Percentiles rank a stretch among this genome's conserved stretches.
Evolutionary conservation across 2,113 vertebrate species (phyloP).

Genomic region (Serinus canaria): DNA sequence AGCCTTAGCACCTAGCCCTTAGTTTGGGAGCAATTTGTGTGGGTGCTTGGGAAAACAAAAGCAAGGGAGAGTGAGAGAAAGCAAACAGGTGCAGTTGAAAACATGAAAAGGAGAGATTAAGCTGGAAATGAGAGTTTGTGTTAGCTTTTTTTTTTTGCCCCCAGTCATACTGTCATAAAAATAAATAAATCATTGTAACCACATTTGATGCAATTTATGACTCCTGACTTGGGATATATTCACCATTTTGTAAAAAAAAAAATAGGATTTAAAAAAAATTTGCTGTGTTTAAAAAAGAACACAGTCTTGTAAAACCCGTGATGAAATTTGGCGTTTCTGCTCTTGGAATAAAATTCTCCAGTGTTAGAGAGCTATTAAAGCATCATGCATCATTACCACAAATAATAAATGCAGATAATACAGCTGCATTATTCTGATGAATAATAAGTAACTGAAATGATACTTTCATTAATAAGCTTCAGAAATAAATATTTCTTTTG

Average conservation of each 20-base stretch:
- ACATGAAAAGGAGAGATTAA: background rate
- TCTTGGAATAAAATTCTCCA: background rate
- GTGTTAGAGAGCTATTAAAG: constrained; percentile 6
- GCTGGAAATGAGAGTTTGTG: background rate
- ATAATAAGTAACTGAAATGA: background rate
- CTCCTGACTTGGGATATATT: background rate
- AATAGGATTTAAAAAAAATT: background rate
- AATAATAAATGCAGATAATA: constrained; percentile 23
- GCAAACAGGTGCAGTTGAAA: background rate
- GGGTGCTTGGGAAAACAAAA: background rate
- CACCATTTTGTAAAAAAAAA: background rate
- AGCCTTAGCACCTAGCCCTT: background rate
- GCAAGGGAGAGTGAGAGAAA: background rate
- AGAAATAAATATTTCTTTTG: background rate
- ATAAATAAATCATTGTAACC: background rate
- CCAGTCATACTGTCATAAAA: background rate
- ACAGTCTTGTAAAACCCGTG: background rate
- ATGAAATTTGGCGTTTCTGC: background rate
- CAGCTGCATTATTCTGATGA: background rate
- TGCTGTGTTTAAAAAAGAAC: background rate
- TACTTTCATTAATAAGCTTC: background rate
- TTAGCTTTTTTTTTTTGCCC: background rate
- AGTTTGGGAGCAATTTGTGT: background rate
- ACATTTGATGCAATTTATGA: background rate
- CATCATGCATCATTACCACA: background rate